phyloP scores from a whole-genome alignment of 2,888 invertebrate genomes.

The Tethea ocularis region DNA sequence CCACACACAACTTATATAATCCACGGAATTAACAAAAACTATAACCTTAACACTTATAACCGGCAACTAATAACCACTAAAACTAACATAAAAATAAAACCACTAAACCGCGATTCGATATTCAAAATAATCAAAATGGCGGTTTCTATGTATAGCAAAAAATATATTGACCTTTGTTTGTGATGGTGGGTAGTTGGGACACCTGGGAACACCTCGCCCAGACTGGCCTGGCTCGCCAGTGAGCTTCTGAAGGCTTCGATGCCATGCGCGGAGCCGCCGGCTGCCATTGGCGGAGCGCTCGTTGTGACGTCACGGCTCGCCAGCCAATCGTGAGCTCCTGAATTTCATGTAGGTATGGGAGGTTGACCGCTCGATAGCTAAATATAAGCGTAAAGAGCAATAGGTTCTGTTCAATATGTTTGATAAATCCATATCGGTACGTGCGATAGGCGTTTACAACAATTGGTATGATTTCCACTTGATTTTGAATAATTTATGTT shows the following conservation, averaged over 20 bases:
- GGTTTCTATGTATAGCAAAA: conserved; percentile 38
- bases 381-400: conserved; percentile 64
- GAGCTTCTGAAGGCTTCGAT: conserved; percentile 56
- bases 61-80: conserved; percentile 14
- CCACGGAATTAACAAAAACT: conserved; percentile 6
- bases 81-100: conserved; percentile 19
- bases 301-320: conserved; percentile 69
- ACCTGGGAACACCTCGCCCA: conserved; percentile 78
- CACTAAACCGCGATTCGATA: conserved; percentile 23
- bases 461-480: not conserved
- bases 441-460: not conserved
- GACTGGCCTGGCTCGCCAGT: conserved; percentile 63
- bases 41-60: not conserved
- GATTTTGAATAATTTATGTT: not conserved
- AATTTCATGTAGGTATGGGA: conserved; percentile 77
- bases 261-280: conserved; percentile 63
- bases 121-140: conserved; percentile 48
- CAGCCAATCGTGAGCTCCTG: conserved; percentile 65
- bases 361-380: conserved; percentile 70
- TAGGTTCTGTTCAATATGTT: not conserved
- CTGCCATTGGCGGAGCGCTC: conserved; percentile 62
- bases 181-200: conserved; percentile 71
- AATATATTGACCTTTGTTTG: conserved; percentile 66
- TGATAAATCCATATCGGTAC: not conserved
- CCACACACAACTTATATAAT: not conserved